These are phyloP conservation scores for Mythimna ferrago DNA, from an alignment of 2,888 invertebrate species.

Conservation along the genomic window DNA sequence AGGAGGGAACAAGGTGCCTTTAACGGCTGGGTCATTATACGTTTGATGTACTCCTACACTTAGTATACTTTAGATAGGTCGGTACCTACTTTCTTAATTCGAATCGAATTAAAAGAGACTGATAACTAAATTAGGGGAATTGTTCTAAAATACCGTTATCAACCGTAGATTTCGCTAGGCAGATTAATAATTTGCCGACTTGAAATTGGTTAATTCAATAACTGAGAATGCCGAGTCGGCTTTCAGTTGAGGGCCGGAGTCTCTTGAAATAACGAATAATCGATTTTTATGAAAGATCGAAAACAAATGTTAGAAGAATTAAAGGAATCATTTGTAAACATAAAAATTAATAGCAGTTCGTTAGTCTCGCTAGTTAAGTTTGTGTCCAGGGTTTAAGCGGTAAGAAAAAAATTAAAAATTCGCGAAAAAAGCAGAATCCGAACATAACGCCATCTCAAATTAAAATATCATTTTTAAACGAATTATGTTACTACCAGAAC, in stretches of 20 bases:
- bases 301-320: not conserved
- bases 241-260: conserved; percentile 10
- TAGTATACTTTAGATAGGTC: not conserved
- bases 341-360: too few relatives aligned
- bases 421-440: too few relatives aligned
- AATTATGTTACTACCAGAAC: too few relatives aligned
- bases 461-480: too few relatives aligned
- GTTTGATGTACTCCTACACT: too few relatives aligned
- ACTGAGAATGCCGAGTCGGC: conserved; percentile 8
- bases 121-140: conserved; percentile 19
- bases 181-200: conserved; percentile 22
- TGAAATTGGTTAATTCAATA: conserved; percentile 44
- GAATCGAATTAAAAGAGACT: conserved; percentile 10
- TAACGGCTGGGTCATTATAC: too few relatives aligned
- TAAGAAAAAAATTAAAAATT: too few relatives aligned
- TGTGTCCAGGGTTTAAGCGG: too few relatives aligned
- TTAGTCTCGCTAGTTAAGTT: too few relatives aligned
- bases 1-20: too few relatives aligned
- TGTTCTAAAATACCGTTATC: conserved; percentile 31
- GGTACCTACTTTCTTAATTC: not conserved
- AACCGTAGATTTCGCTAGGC: conserved; percentile 24
- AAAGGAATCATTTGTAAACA: not conserved
- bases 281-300: not conserved
- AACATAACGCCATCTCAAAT: too few relatives aligned
- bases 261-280: not conserved